Base-by-base conservation (phyloP, 2,113 vertebrate genomes). In the Muntiacus reevesi region DNA sequence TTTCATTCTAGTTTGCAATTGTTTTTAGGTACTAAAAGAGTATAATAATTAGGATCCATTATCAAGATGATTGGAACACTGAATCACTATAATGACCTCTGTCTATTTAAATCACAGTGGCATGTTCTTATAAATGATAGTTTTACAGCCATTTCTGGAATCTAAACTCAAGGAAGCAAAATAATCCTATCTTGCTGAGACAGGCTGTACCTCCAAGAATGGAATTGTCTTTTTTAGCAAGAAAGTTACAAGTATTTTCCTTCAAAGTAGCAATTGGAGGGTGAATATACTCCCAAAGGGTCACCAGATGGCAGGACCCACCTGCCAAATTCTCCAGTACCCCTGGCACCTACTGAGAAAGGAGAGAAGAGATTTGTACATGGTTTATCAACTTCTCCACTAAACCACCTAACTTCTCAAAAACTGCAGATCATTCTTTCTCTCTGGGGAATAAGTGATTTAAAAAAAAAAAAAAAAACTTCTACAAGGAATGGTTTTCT, bases 11-110 rank as follows among this genome's bases (percentile, higher is more conserved):
- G 59, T 59, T 97, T 83, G 95, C 78, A 97, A 95, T 97, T 97
- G 97, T 85, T 97, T 95, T 93, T 97, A 97, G 92, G 62, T 96
- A 96, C 92, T 92, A 91, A 71, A 97, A 64, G 19, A 97, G 76
- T 84, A 43, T 92, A 96, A 93, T 96, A 98, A 98, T 98, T 98
- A 98, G 60, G n/a, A 76, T 89, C 52, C 45, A 96, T 98, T 98
- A 97, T 97, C 96, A 94, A 62, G 33, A 97, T 94, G 86, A 98
- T 95, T 97, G 95, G 57, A 97, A 94, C 71, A 96, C 94, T 97
- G 96, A 98, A 98, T 98, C 33, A 19, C 87, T 95, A 45, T 95
- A 97, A 98, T 88, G 94, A 95, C 90, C 97, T 96, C 64, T 87
- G 87, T 96, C 96, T 97, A 17, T 67, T 97, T 67, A 98, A 98